Evolutionary conservation across 2,888 invertebrate species (phyloP).

Genomic region (Criorhina ranunculi): DNA sequence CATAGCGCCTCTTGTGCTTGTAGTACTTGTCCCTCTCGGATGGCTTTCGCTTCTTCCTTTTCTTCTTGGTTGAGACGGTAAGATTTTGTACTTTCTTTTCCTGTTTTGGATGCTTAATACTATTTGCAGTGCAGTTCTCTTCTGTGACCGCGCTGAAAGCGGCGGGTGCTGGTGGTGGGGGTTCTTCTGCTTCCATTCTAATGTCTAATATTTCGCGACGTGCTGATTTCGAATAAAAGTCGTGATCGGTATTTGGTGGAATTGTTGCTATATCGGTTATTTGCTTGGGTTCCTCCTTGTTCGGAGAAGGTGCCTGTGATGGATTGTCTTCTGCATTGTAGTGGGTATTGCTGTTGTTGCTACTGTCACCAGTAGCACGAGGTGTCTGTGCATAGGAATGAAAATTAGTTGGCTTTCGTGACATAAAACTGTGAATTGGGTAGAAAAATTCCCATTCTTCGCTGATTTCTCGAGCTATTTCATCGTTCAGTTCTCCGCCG

Average conservation of each 20-base stretch:
- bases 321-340: slow-evolving; percentile 12
- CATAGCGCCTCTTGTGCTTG: slow-evolving; percentile 81
- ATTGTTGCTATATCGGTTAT: neutral
- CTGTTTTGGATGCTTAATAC: slow-evolving; percentile 51
- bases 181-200: slow-evolving; percentile 37
- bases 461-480: slow-evolving; percentile 78
- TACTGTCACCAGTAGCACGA: slow-evolving; percentile 13
- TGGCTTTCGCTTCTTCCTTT: slow-evolving; percentile 49
- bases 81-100: slow-evolving; percentile 39
- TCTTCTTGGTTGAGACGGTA: slow-evolving; percentile 4
- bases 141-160: slow-evolving; percentile 9
- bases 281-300: neutral
- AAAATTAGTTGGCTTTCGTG: slow-evolving; percentile 82
- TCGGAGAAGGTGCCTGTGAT: neutral
- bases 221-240: slow-evolving; percentile 79
- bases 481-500: slow-evolving; percentile 74
- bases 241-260: slow-evolving; percentile 80
- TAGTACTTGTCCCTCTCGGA: slow-evolving; percentile 81
- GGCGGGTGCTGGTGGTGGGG: slow-evolving; percentile 25
- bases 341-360: slow-evolving; percentile 24
- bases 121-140: slow-evolving; percentile 39
- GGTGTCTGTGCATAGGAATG: slow-evolving; percentile 82
- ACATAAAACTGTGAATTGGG: slow-evolving; percentile 82
- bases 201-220: slow-evolving; percentile 37
- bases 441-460: slow-evolving; percentile 83